Evolutionary conservation across 2,888 invertebrate genomes (phyloP), one percentile per base, ranked within the genome.

Genomic region (Oxyteleia sp.): DNA sequence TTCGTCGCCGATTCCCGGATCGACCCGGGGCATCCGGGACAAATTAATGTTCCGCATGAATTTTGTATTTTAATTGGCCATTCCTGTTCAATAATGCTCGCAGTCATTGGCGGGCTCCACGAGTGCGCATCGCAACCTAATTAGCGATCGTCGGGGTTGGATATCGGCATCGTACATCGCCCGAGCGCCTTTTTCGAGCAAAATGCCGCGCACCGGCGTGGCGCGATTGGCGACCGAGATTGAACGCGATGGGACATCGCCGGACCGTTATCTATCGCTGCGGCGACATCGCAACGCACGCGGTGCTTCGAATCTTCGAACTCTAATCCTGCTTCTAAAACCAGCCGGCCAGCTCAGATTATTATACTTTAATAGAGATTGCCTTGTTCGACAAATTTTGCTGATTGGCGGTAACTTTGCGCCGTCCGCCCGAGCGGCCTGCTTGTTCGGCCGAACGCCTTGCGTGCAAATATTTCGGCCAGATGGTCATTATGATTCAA

Each of bases 241-340:
- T 91, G 90, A 90, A 88, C 89, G 88, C 89, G 89, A 89, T 90
- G 91, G 90, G 88, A 90, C 90, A 90, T 89, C 87, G 86, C 82
- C 45, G 79, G 53, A 86, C 92, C 92, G 92, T 92, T 92, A 92
- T 84, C 85, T 84, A 38, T 38, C 53, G 41, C 87, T 84, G 85
- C 38, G 4, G n/a, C 38, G 90, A 89, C 89, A 89, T 87, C 87
- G 87, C 86, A 87, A 84, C 83, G 87, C 86, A 88, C 85, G 86
- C 45, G 23, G 8, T 16, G 88, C 88, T 15, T 23, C 16, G 29
- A 57, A 89, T 90, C 89, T 89, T 90, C 89, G 88, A 88, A 86
- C 84, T 38, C 13, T 38, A 38, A 38, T 38, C 38, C n/a, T 2
- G 38, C 81, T 51, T 45, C 32, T 18, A 64, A 72, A 74, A 55